Base-by-base conservation (phyloP, 2,888 invertebrate genomes). In the Diploptera punctata region DNA sequence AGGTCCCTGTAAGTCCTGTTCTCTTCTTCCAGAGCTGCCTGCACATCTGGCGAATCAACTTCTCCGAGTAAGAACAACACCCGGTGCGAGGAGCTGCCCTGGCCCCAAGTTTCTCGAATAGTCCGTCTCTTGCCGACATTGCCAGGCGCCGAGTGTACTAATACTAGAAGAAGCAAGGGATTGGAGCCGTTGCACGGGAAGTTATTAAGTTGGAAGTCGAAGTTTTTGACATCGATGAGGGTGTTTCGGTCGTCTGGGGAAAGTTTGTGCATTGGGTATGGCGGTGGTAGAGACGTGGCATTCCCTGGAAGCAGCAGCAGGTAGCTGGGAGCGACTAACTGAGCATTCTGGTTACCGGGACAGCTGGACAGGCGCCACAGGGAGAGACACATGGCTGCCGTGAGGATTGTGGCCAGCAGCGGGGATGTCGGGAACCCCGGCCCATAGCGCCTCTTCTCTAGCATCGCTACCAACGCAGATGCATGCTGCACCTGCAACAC, bases 81-180 rank as follows among this genome's bases (percentile, higher is more conserved):
- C 19, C 67, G 54, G 33, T 44, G 61, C 9, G 67, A 3, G 1
- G 33, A n/a, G 47, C 47, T 52, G 7, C 29, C 38, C 52, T 19
- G 49, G 0, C 91, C 94, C 94, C 93, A 94, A 0, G 93, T 93
- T 71, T 87, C 86, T 3, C 94, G 85, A 68, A 94, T 92, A 0
- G 88, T 81, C 67, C 83, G 83, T n/a, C 94, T 85, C 75, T 91
- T 90, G 19, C 86, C 85, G 24, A 82, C 81, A 80, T 94, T 90
- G 4, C 77, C 80, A 0, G 93, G 91, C 0, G 91, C 90, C 0
- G 93, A 91, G 77, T 91, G 89, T 2, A 91, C 84, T 31, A 92
- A 83, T 73, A 92, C 86, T 21, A 93, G 82, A 10, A 91, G 82
- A 26, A 91, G 82, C 16, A 89, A 83, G 7, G 78, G 70, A 77